Evolutionary conservation across 2,113 vertebrate genomes (phyloP), one percentile per base, ranked within the genome.

Genomic region (Burhinus oedicnemus): DNA sequence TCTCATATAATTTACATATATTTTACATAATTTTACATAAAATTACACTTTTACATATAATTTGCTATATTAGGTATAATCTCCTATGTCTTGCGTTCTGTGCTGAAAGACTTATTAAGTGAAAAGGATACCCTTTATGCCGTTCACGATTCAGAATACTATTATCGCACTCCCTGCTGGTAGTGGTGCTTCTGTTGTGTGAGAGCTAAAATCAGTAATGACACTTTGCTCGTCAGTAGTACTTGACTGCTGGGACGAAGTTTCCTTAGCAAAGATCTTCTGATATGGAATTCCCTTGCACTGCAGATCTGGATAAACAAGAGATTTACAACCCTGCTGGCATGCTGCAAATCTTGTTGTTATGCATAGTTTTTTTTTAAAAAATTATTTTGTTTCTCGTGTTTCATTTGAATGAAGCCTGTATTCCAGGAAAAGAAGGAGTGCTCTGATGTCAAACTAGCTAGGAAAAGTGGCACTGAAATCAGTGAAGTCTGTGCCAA

Each of bases 21-120:
- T 89, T 96, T 91, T 91, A 85, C 91, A 84, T 93, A 87, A 22
- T 76, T 96, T 94, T 91, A 84, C 91, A 96, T 91, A 69, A 87
- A 89, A 76, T 9, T 75, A 57, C 47, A 91, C 16, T 91, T 89
- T 61, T 94, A 49, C 34, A 26, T 78, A 40, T 52, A 60, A 74
- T 94, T 87, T 93, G 5, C 34, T 72, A 6, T 95, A 69, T 82
- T 61, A 76, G 19, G 16, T 94, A 61, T 85, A n/a, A 85, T 85
- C 5, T 71, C 7, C 61, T 84, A 27, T 85, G 55, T 18, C 30
- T 96, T 90, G 76, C 93, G 49, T 85, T 69, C 34, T 83, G 30
- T 61, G 16, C 27, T 49, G 19, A 88, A 88, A 90, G 45, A 36
- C 58, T 82, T 89, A 82, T 52, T 85, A 85, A 87, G 32, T 58